Percentiles rank a stretch among this genome's conserved stretches.
Conservation (phyloP, 1,140 invertebrate genomes). For the Aphidius ervi region DNA sequence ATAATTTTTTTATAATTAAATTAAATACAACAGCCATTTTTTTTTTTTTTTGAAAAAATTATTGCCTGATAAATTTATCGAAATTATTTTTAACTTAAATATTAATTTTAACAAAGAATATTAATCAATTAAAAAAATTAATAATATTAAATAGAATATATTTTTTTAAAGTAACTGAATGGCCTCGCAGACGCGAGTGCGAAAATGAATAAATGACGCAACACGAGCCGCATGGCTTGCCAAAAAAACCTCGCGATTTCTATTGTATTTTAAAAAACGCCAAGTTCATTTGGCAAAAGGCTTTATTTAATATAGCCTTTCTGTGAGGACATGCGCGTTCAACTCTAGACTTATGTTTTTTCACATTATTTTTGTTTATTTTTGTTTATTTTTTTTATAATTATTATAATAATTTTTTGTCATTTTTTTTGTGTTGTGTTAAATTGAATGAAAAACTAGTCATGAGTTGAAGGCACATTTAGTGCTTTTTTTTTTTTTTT, state of each 20-base stretch:
- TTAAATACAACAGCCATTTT: not conserved
- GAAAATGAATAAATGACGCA: slow-evolving; percentile 55
- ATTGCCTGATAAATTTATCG: too few relatives aligned
- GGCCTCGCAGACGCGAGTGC: slow-evolving; percentile 53
- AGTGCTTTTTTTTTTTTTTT: slow-evolving; percentile 41
- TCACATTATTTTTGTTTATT: not conserved
- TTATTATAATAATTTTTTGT: slow-evolving; percentile 6
- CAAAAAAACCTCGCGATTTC: slow-evolving; percentile 48
- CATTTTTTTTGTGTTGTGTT: not conserved
- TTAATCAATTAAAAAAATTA: not conserved
- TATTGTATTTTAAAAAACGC: slow-evolving; percentile 26
- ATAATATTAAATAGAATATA: slow-evolving; percentile 4
- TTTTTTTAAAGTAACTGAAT: slow-evolving; percentile 17
- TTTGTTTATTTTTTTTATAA: not conserved
- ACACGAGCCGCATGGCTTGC: slow-evolving; percentile 55
- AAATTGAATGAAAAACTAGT: not conserved
- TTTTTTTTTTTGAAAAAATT: not conserved
- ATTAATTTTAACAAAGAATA: too few relatives aligned
- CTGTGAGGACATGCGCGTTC: slow-evolving; percentile 54
- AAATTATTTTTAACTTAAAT: too few relatives aligned
- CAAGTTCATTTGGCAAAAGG: slow-evolving; percentile 51
- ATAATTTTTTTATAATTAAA: not conserved
- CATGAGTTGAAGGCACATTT: slow-evolving; percentile 48
- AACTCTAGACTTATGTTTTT: slow-evolving; percentile 35
- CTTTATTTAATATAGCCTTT: slow-evolving; percentile 47